Evolutionary conservation across 1,140 invertebrate genomes (phyloP), one percentile per base, ranked within the genome.

Genomic region (Camponotus floridanus): DNA sequence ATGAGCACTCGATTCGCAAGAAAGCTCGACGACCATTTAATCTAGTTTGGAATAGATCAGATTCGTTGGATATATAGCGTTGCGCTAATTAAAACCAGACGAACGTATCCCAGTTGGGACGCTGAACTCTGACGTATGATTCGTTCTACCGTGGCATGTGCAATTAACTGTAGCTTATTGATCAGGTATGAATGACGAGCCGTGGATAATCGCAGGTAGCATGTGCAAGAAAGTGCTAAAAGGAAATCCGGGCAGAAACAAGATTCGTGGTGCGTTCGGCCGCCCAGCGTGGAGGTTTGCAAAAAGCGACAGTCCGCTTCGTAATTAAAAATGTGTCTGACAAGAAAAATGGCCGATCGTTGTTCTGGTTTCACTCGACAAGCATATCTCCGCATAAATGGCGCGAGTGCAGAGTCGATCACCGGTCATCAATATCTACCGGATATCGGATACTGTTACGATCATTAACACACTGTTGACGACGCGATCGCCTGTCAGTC

Each of bases 131-230:
- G 79, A 83, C 68, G 79, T 83, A 70, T 73, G 62, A 83, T 83
- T 83, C 79, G 79, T 83, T 83, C 79, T 74, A 62, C 79, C 55
- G 68, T 68, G 26, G 36, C 79, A 42, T 48, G 79, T 45, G 79
- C 79, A 73, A 83, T 83, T 83, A 83, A 61, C 79, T 83, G 55
- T 73, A 83, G 79, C 79, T 83, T 83, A 83, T 83, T 83, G 79
- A 83, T 83, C 79, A 73, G 79, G 79, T 70, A 83, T 73, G 79
- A 83, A 83, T 83, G 79, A 83, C 79, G 79, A 83, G 55, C 68
- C 79, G 79, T 83, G 79, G 26, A 74, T 83, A 83, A 83, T 83
- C 79, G 45, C 79, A n/a, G 18, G 18, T 83, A 73, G 68, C 55
- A 39, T 61, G 79, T 55, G 67, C 67, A 83, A 83, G 79, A 83